Evolutionary conservation across 1,140 invertebrate species (phyloP).

Genomic region (Apis laboriosa): DNA sequence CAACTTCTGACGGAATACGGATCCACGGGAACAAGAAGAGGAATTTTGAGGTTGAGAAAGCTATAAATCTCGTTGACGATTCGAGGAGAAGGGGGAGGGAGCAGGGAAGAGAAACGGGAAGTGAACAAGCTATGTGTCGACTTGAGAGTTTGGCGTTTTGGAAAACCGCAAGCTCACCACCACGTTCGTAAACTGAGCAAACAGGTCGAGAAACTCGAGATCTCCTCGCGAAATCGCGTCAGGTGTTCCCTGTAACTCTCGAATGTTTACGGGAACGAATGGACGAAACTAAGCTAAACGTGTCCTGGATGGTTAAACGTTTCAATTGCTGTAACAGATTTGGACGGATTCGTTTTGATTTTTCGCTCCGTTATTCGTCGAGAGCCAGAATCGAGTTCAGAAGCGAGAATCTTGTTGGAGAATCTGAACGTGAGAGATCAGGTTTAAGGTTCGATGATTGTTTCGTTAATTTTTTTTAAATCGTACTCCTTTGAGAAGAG

Average conservation of each 20-base stretch:
- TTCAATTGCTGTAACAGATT: not conserved
- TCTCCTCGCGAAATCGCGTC: not conserved
- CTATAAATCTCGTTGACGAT: slow-evolving; percentile 17
- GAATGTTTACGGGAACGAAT: not conserved
- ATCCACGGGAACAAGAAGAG: not conserved
- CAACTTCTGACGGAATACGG: not conserved
- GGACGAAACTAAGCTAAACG: not conserved
- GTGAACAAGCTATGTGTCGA: slow-evolving; percentile 22
- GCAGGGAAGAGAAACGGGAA: not conserved
- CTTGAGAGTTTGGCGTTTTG: slow-evolving; percentile 32
- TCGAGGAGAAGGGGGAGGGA: not conserved
- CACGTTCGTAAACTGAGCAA: slow-evolving; percentile 9
- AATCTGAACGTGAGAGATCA: too few species aligned
- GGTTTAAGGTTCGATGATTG: too few species aligned
- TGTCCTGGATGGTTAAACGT: not conserved
- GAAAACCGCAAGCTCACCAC: slow-evolving; percentile 22
- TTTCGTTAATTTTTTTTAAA: too few species aligned
- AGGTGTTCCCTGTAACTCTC: too few species aligned
- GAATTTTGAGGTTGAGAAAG: not conserved
- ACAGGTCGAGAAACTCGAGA: slow-evolving; percentile 20
- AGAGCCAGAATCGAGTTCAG: too few species aligned
- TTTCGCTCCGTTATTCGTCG: too few species aligned
- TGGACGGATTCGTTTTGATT: not conserved
- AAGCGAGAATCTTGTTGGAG: too few species aligned
- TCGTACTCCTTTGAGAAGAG: too few species aligned